Evolutionary conservation across 2,888 invertebrate genomes (phyloP), one percentile per base, ranked within the genome.

Genomic region (Coecobrya sp.): DNA sequence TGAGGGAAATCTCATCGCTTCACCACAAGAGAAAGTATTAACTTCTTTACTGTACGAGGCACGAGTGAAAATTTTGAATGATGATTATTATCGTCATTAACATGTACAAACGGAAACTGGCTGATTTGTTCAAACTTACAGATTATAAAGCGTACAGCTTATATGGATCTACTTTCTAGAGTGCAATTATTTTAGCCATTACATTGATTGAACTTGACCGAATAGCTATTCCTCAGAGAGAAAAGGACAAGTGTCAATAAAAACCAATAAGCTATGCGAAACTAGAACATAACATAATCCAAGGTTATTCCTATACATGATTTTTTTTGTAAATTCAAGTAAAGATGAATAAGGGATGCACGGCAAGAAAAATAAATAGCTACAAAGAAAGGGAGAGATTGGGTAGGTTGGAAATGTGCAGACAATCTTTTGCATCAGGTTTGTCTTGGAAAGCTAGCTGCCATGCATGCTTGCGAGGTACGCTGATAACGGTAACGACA

Each of bases 1-100:
- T 36, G 36, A 76, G 65, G 49, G 65, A 65, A n/a, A 65, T 19
- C 79, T 79, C 87, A 79, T 79, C 87, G 73, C 76, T 45, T 49
- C 68, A 27, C 49, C 27, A 19, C 25, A n/a, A n/a, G 19, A 76
- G 16, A 30, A 11, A 68, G 16, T 16, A 30, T 68, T 30, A 30
- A 68, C 22, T 13, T 10, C 42, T 19, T 2, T 8, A 62, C 25
- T 62, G n/a, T n/a, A 5, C 19, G 22, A 62, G 25, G 22, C 5
- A 62, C 22, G 22, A 25, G 62, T 25, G 19, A 22, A 10, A 25
- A 62, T 62, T 62, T 62, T 62, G n/a, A 62, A 62, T 62, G 25
- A 62, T 62, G 62, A 10, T n/a, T 25, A 62, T 19, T 49, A 49
- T 10, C 49, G 13, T 13, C 49, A 49, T 49, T 49, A 49, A 49